These are phyloP conservation scores for Mythimna ferrago DNA, from an alignment of 2,888 invertebrate genomes.

Conservation along the genomic window DNA sequence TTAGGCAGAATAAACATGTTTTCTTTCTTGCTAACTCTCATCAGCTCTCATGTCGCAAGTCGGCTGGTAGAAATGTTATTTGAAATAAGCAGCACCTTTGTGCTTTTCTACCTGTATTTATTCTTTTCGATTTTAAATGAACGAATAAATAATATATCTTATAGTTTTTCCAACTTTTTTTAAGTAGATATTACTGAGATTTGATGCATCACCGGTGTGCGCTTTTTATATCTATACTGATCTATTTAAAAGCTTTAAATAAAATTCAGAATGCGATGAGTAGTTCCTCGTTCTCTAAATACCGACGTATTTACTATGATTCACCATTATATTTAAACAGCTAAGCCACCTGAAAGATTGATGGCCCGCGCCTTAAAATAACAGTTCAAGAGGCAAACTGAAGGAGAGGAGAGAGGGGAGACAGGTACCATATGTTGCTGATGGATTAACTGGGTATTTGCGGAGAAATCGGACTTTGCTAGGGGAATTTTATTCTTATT, in stretches of 20 bases:
- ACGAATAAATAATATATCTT: not conserved
- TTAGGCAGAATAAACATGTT: too few relatives aligned
- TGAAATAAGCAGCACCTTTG: too few relatives aligned
- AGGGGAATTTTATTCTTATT: slow-evolving; percentile 72
- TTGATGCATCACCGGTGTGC: not conserved
- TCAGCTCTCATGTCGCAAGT: too few relatives aligned
- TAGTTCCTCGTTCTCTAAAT: slow-evolving; percentile 53
- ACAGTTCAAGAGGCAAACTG: slow-evolving; percentile 73
- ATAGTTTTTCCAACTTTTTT: not conserved
- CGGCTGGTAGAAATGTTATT: too few relatives aligned
- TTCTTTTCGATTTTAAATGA: too few relatives aligned
- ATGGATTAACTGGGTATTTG: slow-evolving; percentile 69
- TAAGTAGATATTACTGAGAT: not conserved
- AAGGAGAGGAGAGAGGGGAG: slow-evolving; percentile 61
- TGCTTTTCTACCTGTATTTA: too few relatives aligned
- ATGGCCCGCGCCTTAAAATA: slow-evolving; percentile 85
- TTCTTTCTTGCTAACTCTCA: too few relatives aligned
- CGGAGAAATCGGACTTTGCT: slow-evolving; percentile 36
- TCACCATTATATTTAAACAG: slow-evolving; percentile 70
- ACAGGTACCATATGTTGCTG: slow-evolving; percentile 83
- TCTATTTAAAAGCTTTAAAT: slow-evolving; percentile 17
- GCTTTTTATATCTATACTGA: not conserved
- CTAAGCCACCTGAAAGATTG: slow-evolving; percentile 87
- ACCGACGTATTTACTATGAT: slow-evolving; percentile 45
- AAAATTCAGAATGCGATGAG: slow-evolving; percentile 37